Evolutionary conservation across 30 jellyfish, hydroid and myxozoan species (phyloP), one percentile per base, ranked within the genome.

Genomic region (Chironex yamaguchii): DNA sequence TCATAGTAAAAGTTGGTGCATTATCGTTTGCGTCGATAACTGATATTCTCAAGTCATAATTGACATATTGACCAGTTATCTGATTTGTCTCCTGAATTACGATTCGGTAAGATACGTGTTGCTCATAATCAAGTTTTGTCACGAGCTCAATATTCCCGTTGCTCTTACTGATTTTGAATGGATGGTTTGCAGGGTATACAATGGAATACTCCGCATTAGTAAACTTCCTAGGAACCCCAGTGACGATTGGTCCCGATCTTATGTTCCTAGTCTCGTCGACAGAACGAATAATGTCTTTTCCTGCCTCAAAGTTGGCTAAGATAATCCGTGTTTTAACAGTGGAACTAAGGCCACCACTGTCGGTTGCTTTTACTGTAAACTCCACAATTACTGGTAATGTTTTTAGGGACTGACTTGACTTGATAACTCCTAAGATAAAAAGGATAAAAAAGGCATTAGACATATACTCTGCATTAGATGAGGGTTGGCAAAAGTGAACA

Each of bases 1-100:
- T 90, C 97, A 94, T 94, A 14, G 94, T 71, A 53, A 94, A 94
- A 13, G 22, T 58, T 0, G 99, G 99, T 29, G 91, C 54, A 79
- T 94, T 94, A 65, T 94, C 99, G 80, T 94, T 94, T 17, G 54
- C 89, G 35, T 94, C 99, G 2, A 51, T 27, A 0, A 94, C 97
- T 9, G 71, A 63, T 23, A 94, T 72, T 42, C 91, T 87, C 23
- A 94, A 31, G 36, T 81, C 74, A 82, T 94, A 94, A 62, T 89
- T 84, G 4, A 76, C 23, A 52, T 94, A 94, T 54, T 84, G 90
- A 28, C 72, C 36, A 32, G 69, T 71, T 49, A 36, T 87, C 36
- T 70, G 83, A 29, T 71, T 75, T 48, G 66, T 78, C 54, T 94
- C 99, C 48, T 94, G 96, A 6, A 94, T 77, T 14, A 84, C 88